Base-by-base conservation (phyloP, 2,797 vertebrate genomes). In the Rhyacichthys aspro region DNA sequence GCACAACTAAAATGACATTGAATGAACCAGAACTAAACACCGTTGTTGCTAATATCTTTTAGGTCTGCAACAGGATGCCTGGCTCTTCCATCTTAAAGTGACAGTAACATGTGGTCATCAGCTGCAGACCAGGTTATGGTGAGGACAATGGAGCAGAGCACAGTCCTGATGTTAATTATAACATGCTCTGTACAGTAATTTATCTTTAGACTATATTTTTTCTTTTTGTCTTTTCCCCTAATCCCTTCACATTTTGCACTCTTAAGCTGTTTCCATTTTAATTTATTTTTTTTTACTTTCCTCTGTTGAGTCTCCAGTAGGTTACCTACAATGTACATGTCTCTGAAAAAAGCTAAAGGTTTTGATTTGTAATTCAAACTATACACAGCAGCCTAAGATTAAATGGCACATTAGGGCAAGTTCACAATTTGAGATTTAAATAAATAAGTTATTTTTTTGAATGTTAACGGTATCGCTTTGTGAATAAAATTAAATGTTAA, bases 11-110 rank as follows among this genome's bases (percentile, higher is more conserved):
- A 9, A 18, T 10, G 45, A 1, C 12, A n/a, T 16, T 48, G 1
- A 46, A 38, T 38, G 37, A 36, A 50, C 8, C 5, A 37, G 36
- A 14, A 39, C 50, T 39, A 39, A 52, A 9, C 15, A n/a, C 7
- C 2, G 19, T 23, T 23, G 16, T 2, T 38, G 7, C 18, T 9
- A 19, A 4, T 76, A 16, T 71, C 43, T 8, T 76, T 59, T 52
- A 93, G 92, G 76, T 93, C 91, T 72, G 84, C 85, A 0, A 88
- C 91, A 0, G 90, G 90, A 46, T 89, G 71, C 72, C 65, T 93
- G 68, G 92, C 90, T 73, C 84, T 92, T 46, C 84, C 90, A 43
- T 92, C 91, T 19, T 92, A 81, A 86, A 43, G 18, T 57, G 55
- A 58, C 10, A 3, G 50, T 5, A 8, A 9, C 46, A 55, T 34